Conservation (phyloP, 2,888 invertebrate genomes). For the Leucophenga maculata region DNA sequence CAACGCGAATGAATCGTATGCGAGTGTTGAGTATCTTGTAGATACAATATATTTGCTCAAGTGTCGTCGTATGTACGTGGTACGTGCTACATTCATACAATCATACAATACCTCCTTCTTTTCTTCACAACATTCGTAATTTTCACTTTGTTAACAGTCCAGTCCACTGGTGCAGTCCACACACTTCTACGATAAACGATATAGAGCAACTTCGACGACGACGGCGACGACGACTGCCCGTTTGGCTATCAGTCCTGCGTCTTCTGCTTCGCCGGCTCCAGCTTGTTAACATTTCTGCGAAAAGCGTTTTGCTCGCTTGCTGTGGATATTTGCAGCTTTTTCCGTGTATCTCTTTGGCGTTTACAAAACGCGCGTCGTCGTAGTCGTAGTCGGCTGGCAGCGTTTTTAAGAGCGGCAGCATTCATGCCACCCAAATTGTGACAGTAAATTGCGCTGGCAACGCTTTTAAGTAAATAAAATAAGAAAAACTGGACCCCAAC, state of each 20-base stretch:
- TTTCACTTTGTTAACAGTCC: slow-evolving; percentile 46
- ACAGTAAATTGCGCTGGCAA: background rate
- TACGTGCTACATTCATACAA: background rate
- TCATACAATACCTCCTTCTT: background rate
- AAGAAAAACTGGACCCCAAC: no score
- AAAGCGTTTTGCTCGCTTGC: slow-evolving; percentile 43
- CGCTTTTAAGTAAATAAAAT: no score
- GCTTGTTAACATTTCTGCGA: slow-evolving; percentile 63
- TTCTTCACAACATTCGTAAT: slow-evolving; percentile 41
- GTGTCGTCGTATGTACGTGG: slow-evolving; percentile 9
- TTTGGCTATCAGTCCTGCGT: slow-evolving; percentile 5
- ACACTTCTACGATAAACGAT: slow-evolving; percentile 18
- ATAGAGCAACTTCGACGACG: background rate
- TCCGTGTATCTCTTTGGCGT: slow-evolving; percentile 13
- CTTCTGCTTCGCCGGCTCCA: background rate
- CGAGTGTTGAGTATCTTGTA: slow-evolving; percentile 36
- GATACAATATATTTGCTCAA: slow-evolving; percentile 31
- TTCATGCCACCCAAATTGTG: background rate
- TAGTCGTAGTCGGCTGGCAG: background rate
- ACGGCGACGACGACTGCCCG: background rate
- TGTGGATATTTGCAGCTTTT: background rate
- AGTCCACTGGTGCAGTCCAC: no score
- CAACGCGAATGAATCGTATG: background rate
- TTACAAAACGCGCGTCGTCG: slow-evolving; percentile 9
- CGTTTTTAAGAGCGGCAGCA: background rate